A percentile compares a stretch with the other conserved stretches of the same genome.
Evolutionary conservation across 2,113 vertebrate species (phyloP).

Genomic region (Archilochus colubris): DNA sequence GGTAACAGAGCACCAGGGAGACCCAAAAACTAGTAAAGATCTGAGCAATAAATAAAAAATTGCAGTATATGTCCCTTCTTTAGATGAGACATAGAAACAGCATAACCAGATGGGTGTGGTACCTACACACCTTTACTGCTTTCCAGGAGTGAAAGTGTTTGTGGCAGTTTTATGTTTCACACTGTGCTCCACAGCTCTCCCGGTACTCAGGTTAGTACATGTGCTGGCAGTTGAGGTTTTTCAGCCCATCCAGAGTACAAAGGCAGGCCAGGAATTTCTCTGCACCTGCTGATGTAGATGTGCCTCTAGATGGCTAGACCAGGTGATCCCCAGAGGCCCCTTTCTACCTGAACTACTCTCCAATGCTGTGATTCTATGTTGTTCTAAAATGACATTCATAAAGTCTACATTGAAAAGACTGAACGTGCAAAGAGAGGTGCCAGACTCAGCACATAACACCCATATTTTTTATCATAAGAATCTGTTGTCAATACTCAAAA

Average conservation of each 20-base stretch:
- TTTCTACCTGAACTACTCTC: background rate
- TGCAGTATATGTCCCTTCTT: background rate
- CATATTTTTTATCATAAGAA: background rate
- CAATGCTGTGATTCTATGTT: background rate
- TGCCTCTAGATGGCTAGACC: background rate
- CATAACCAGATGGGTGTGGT: rapidly evolving
- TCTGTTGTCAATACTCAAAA: background rate
- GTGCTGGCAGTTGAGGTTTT: background rate
- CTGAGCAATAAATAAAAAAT: background rate
- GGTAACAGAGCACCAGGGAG: background rate
- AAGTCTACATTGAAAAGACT: background rate
- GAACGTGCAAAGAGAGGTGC: background rate
- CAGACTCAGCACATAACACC: background rate
- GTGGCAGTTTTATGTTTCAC: background rate
- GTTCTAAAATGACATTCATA: background rate
- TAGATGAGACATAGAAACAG: background rate
- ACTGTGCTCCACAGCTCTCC: background rate
- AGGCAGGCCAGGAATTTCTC: background rate
- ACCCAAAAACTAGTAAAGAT: background rate
- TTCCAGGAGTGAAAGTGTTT: background rate
- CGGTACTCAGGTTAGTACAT: background rate
- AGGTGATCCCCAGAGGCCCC: background rate
- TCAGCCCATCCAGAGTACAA: background rate
- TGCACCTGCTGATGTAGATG: background rate
- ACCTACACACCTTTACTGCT: background rate